Conservation (phyloP, 1,140 invertebrate genomes). For the Saxidomus purpurata region DNA sequence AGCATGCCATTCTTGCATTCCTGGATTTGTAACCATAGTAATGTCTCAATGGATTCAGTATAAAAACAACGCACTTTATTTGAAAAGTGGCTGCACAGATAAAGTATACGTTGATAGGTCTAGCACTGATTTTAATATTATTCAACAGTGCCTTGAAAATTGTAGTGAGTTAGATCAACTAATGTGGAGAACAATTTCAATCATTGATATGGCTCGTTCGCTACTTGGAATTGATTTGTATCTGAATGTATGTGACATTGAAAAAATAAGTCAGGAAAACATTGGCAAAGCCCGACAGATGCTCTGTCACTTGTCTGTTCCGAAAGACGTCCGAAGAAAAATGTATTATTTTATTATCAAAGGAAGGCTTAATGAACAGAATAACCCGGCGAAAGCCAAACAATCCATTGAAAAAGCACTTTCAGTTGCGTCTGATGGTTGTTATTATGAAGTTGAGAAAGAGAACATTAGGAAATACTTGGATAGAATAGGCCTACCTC, state of each 20-base stretch:
- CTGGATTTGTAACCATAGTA: neutral
- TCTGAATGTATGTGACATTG: neutral
- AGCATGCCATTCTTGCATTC: neutral
- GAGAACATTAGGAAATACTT: too few relatives aligned
- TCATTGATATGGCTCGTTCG: neutral
- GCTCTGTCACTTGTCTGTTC: too few relatives aligned
- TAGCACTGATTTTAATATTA: neutral
- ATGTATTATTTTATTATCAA: neutral
- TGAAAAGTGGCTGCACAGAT: neutral
- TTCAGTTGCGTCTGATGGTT: neutral
- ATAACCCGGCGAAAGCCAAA: neutral
- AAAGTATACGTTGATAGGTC: neutral
- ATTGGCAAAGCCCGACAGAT: neutral
- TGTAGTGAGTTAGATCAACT: neutral
- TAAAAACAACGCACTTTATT: neutral
- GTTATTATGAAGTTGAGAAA: neutral
- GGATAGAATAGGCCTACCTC: too few relatives aligned
- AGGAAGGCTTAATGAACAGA: neutral
- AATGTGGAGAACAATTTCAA: neutral
- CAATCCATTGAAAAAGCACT: neutral
- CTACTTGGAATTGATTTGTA: neutral
- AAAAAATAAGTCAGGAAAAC: neutral
- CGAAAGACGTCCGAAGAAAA: neutral
- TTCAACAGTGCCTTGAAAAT: neutral
- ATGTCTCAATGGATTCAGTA: neutral